Conservation (phyloP, 1,140 invertebrate genomes). For the Rhagoletis pomonella region DNA sequence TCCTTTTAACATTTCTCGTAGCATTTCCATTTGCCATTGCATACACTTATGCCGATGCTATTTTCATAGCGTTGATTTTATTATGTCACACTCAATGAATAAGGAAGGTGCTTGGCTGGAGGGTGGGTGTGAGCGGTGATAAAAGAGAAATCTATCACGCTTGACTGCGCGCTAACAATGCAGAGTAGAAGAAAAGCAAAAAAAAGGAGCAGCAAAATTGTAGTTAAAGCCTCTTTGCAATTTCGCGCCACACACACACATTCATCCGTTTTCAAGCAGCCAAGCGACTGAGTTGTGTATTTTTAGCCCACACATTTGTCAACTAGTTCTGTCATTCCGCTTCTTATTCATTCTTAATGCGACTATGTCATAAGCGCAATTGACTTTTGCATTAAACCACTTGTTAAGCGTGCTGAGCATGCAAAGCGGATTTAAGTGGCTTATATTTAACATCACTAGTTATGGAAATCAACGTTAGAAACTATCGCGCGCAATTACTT, state of each 20-base stretch:
- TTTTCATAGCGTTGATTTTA: slow-evolving; percentile 49
- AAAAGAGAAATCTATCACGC: slow-evolving; percentile 8
- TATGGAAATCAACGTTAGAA: no score
- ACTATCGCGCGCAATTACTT: no score
- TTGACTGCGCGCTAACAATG: slow-evolving; percentile 36
- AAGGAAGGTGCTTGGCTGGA: slow-evolving; percentile 62
- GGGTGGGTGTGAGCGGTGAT: background rate
- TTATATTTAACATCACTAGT: background rate
- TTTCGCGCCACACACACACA: background rate
- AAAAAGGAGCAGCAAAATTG: background rate
- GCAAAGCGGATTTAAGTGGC: background rate
- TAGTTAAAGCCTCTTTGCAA: slow-evolving; percentile 25
- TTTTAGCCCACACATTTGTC: background rate
- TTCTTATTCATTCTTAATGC: background rate
- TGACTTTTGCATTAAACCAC: background rate
- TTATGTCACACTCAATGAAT: slow-evolving; percentile 60
- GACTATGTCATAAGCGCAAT: background rate
- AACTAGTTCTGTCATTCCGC: background rate
- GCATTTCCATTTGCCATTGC: slow-evolving; percentile 61
- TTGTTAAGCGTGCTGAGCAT: background rate
- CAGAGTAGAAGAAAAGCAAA: no score
- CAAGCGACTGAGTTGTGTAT: no score
- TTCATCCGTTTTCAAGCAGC: background rate
- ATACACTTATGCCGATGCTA: slow-evolving; percentile 66
- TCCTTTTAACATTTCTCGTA: slow-evolving; percentile 61